Base-by-base conservation (phyloP, 2,888 invertebrate species). In the Tinea semifulvella region DNA sequence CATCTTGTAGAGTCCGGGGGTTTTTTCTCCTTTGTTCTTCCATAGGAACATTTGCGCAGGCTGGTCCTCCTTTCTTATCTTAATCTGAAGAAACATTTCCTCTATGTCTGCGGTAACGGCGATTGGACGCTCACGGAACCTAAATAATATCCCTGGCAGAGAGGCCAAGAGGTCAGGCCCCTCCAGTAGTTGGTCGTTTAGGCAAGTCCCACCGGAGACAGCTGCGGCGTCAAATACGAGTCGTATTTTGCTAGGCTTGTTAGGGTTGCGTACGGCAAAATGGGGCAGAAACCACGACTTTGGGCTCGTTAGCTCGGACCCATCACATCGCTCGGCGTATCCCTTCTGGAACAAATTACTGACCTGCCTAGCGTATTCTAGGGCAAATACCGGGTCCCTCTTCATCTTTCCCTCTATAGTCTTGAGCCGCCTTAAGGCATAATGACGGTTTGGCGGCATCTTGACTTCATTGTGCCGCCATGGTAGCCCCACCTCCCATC, bases 1-100 rank as follows among this genome's bases (percentile, higher is more conserved):
- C 43, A 43, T 43, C 2, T 16, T 14, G 28, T 16, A 43, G 8
- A 22, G 25, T 22, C 6, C 25, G 25, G 5, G 25, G 25, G 5
- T 5, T 8, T 7, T 22, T 22, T 7, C 6, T 7, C 8, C 25
- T 22, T 7, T 22, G 8, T 8, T 22, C 25, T 22, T 8, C 46
- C 39, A 45, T 10, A 50, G 40, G 22, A 48, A 48, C 0, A 51
- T 17, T 1, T 49, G n/a, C n/a, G n/a, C n/a, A n/a, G n/a, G n/a
- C n/a, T 50, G 13, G 14, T 53, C 50, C 39, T 49, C 44, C 1
- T 26, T 16, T 20, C n/a, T 36, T 1, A 52, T 42, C 7, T 46
- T 47, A 1, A 53, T 38, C 36, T 49, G 46, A 45, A 52, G 42
- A 18, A 53, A 52, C 54, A 54, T 54, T 13, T 54, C 54, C 1